These are phyloP conservation scores for Andrena haemorrhoa DNA, from an alignment of 2,888 invertebrate genomes.

Conservation along the genomic window DNA sequence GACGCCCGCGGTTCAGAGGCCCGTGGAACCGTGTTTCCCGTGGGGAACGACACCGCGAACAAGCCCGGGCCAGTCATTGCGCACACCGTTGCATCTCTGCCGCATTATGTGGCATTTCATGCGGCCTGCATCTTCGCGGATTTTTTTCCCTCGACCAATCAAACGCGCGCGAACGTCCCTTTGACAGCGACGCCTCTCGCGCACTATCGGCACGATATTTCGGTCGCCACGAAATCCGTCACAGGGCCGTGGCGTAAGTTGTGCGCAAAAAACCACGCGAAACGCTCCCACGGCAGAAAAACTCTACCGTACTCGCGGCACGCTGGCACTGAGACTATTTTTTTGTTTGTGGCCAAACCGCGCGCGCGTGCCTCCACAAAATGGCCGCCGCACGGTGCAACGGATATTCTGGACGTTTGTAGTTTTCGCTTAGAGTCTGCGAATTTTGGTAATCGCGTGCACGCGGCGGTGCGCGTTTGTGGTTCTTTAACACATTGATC, in stretches of 20 bases:
- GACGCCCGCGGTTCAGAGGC: not conserved
- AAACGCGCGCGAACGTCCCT: slow-evolving; percentile 59
- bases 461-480: no score
- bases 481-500: not conserved
- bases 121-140: slow-evolving; percentile 71
- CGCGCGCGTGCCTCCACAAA: slow-evolving; percentile 63
- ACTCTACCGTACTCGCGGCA: slow-evolving; percentile 40
- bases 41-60: not conserved
- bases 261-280: not conserved
- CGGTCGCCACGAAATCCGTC: not conserved
- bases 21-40: not conserved
- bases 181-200: slow-evolving; percentile 58
- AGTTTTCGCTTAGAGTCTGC: not conserved
- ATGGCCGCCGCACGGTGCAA: slow-evolving; percentile 54
- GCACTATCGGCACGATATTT: slow-evolving; percentile 17
- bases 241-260: not conserved
- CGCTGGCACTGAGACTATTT: slow-evolving; percentile 53
- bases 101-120: slow-evolving; percentile 58
- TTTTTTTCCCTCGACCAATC: slow-evolving; percentile 79
- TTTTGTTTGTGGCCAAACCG: slow-evolving; percentile 60
- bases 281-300: slow-evolving; percentile 35
- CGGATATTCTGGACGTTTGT: slow-evolving; percentile 19
- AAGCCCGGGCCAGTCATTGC: slow-evolving; percentile 1
- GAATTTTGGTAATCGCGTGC: not conserved
- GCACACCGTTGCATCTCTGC: slow-evolving; percentile 34